phyloP scores from a whole-genome alignment of 2,888 invertebrate genomes.

The Drosophila tanythrix region DNA sequence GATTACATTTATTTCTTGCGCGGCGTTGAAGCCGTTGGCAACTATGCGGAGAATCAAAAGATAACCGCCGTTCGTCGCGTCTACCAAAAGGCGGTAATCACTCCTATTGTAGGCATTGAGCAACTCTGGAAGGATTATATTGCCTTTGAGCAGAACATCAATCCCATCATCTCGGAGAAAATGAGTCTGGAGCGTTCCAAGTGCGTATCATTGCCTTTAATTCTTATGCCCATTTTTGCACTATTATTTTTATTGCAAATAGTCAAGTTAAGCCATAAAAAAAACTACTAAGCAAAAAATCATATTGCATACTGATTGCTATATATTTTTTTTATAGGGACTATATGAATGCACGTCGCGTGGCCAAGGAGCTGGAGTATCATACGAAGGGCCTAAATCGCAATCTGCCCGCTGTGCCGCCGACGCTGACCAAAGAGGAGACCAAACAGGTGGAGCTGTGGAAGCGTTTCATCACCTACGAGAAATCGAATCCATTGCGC shows the following conservation, averaged over 20 bases:
- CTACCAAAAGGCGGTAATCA: constrained; percentile 97
- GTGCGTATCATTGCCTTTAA: constrained; percentile 55
- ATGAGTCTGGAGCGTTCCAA: constrained; percentile 97
- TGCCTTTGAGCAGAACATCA: constrained; percentile 96
- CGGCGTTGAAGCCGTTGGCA: constrained; percentile 98
- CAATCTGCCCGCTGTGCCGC: constrained; percentile 98
- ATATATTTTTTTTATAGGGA: constrained; percentile 87
- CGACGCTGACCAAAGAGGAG: constrained; percentile 95
- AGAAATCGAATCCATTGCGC: constrained; percentile 97
- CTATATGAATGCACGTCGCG: constrained; percentile 98
- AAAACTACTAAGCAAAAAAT: background rate
- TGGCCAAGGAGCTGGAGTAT: constrained; percentile 97
- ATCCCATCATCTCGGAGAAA: constrained; percentile 93
- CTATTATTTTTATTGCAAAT: background rate
- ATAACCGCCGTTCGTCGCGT: constrained; percentile 99
- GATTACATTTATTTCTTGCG: constrained; percentile 99
- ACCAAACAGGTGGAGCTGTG: constrained; percentile 98
- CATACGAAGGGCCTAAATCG: constrained; percentile 97
- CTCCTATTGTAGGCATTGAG: constrained; percentile 98
- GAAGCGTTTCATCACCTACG: constrained; percentile 99
- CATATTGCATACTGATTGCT: background rate
- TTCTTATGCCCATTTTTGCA: background rate
- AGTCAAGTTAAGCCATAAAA: background rate
- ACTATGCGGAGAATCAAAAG: constrained; percentile 99
- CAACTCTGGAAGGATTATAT: constrained; percentile 99